phyloP scores from a whole-genome alignment of 2,113 vertebrate genomes.

The Myanophis thanlyinensis region DNA sequence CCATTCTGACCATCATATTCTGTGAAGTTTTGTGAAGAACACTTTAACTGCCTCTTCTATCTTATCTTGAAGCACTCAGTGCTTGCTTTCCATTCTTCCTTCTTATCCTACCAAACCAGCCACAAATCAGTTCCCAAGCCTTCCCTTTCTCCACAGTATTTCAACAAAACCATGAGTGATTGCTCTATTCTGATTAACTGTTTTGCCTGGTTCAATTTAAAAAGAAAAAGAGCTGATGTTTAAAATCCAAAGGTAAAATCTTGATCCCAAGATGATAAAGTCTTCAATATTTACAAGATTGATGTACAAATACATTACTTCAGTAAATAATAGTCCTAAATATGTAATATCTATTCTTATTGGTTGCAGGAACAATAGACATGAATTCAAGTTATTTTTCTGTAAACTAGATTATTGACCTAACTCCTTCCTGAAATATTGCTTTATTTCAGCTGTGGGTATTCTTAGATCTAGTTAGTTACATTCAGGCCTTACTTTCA shows the following conservation, averaged over 20 bases:
- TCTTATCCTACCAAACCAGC: not conserved
- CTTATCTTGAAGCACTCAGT: conserved; percentile 3
- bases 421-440: not conserved
- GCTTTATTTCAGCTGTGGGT: not conserved
- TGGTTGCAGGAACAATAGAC: not conserved
- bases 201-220: not conserved
- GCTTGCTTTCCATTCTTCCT: conserved; percentile 1
- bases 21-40: conserved; percentile 9
- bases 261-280: not conserved
- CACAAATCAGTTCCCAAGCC: not conserved
- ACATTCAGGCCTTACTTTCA: not conserved
- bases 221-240: not conserved
- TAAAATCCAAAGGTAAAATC: not conserved
- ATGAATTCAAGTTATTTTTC: not conserved
- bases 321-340: not conserved
- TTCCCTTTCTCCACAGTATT: not conserved
- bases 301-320: not conserved
- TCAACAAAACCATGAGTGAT: conserved; percentile 7
- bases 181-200: conserved; percentile 7
- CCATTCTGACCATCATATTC: not conserved
- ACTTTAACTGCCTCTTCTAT: conserved; percentile 5
- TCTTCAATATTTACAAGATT: not conserved
- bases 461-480: not conserved
- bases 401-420: not conserved
- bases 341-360: not conserved